Conservation (phyloP, 2,888 invertebrate species). For the Drosophila setosimentum region DNA sequence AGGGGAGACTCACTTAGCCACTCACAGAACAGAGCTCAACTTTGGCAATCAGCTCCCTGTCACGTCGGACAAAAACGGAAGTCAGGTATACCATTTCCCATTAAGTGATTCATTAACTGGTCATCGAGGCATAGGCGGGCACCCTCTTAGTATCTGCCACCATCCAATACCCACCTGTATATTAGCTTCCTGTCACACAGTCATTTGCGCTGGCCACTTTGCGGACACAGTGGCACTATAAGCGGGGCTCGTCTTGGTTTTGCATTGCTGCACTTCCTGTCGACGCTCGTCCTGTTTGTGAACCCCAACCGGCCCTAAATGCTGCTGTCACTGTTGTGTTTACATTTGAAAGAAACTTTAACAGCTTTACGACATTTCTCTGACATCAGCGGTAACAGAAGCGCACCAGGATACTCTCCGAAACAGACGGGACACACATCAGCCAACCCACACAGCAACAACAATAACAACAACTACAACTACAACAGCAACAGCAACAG, state of each 20-base stretch:
- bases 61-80: constrained; percentile 58
- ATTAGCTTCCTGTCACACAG: constrained; percentile 35
- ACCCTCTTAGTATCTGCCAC: neutral
- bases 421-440: constrained; percentile 21
- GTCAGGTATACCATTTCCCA: constrained; percentile 69
- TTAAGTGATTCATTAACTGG: constrained; percentile 79
- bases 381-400: constrained; percentile 61
- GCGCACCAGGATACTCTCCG: constrained; percentile 12
- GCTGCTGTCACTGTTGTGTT: constrained; percentile 64
- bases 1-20: constrained; percentile 37
- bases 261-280: constrained; percentile 68
- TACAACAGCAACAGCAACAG: neutral
- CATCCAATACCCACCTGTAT: neutral
- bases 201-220: constrained; percentile 45
- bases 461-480: too few relatives aligned
- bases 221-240: constrained; percentile 47
- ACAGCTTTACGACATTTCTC: constrained; percentile 46
- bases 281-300: constrained; percentile 12
- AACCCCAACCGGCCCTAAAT: constrained; percentile 28
- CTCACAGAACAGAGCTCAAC: neutral
- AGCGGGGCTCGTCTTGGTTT: constrained; percentile 34
- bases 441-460: constrained; percentile 30
- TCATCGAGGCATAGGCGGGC: constrained; percentile 38
- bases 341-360: constrained; percentile 64
- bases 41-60: neutral